Percentiles rank a stretch among this genome's conserved stretches.
Conservation (phyloP, 2,888 invertebrate genomes). For the Zonitis immaculata region DNA sequence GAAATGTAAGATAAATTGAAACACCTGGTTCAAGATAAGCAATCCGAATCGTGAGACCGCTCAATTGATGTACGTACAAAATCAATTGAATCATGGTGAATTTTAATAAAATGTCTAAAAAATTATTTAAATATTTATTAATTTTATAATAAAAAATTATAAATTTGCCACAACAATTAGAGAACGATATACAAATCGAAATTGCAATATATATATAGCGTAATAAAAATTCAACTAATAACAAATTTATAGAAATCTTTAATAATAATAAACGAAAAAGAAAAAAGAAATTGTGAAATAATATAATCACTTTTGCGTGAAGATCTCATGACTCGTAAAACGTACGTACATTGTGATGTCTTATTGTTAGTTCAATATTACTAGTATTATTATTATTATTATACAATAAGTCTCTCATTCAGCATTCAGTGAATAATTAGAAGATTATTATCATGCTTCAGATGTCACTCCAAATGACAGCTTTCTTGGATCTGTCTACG, state of each 20-base stretch:
- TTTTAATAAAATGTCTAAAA: too few species aligned
- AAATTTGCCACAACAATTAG: constrained; percentile 7
- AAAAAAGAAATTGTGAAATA: too few species aligned
- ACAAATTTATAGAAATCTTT: background rate
- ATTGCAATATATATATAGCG: background rate
- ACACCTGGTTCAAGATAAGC: constrained; percentile 4
- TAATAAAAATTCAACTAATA: background rate
- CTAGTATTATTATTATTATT: too few species aligned
- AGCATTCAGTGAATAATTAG: background rate
- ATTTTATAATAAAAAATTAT: constrained; percentile 15
- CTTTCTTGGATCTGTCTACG: constrained; percentile 78
- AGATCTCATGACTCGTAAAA: too few species aligned
- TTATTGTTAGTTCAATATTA: too few species aligned
- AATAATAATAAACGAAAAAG: too few species aligned
- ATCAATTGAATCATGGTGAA: too few species aligned
- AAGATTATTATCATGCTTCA: constrained; percentile 8
- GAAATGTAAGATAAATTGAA: constrained; percentile 5
- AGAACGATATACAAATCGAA: background rate
- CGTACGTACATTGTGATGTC: too few species aligned
- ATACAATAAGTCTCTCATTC: too few species aligned
- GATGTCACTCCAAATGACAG: constrained; percentile 72
- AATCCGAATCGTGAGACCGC: background rate
- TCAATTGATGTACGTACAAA: too few species aligned
- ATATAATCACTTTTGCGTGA: too few species aligned
- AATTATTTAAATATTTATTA: too few species aligned